Evolutionary conservation across 1,140 invertebrate species (phyloP), one percentile per base, ranked within the genome.

Genomic region (Phymorhynchus buccinoides): DNA sequence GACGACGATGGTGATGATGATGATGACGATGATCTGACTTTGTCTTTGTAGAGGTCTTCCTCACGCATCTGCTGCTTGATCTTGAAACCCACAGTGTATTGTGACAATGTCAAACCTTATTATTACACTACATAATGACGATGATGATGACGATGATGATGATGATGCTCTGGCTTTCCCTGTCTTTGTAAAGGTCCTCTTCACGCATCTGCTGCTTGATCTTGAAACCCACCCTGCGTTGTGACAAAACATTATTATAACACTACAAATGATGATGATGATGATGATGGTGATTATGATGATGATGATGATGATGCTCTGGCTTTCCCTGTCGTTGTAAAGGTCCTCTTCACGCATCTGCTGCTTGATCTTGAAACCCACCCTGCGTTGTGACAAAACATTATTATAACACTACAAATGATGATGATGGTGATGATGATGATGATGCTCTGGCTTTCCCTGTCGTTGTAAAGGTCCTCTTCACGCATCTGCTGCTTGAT

Each of bases 351-450:
- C 98, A 91, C 97, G 97, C 87, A 99, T 95, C 90, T 96, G 97
- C 91, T 98, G 99, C 91, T 99, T 99, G 85, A 99, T 98, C 94
- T 97, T 98, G 92, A 97, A 99, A 91, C 99, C 98, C 89, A 99
- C 98, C 95, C 98, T 98, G 41, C 39, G n/a, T n/a, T n/a, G n/a
- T n/a, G n/a, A 84, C 62, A 84, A 84, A 62, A n/a, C n/a, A 22
- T 62, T 4, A 62, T 62, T 14, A 22, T 62, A 62, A 62, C n/a
- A 62, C 22, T 18, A 52, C 48, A 14, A 52, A n/a, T n/a, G n/a
- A n/a, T n/a, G n/a, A n/a, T n/a, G n/a, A n/a, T n/a, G n/a, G n/a
- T n/a, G n/a, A n/a, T n/a, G n/a, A n/a, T n/a, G 86, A 99, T 99
- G 82, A 98, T 98, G 92, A 96, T 96, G 89, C 99, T 98, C 94